Evolutionary conservation across 2,888 invertebrate genomes (phyloP), one percentile per base, ranked within the genome.

Genomic region (Eupithecia centaureata): DNA sequence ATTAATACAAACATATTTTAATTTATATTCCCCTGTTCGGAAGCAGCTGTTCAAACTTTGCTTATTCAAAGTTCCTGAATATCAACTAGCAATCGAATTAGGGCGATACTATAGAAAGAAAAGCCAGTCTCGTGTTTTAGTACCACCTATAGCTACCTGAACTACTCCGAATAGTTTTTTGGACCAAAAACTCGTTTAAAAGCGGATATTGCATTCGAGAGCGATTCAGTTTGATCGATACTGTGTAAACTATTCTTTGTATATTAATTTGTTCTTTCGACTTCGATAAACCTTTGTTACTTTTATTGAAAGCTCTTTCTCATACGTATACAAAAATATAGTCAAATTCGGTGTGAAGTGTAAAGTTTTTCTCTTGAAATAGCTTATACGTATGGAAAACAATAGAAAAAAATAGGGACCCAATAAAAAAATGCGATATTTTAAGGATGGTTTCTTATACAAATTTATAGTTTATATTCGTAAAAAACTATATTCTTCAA

Each of bases 201-300:
- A 90, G 88, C 92, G 92, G 92, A 92, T 92, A 92, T 92, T 92
- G 92, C 91, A 89, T 91, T 87, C 88, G 89, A 86, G 83, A 88
- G 84, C 87, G 88, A 79, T 86, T 82, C 82, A 86, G 86, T 86
- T 87, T 86, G 87, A 87, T 88, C 86, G 88, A 88, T 84, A 80
- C 83, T 84, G 82, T 85, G 86, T 85, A 86, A 88, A 88, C 90
- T 89, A 88, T 89, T 86, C 84, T 83, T 77, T 79, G 75, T 78
- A 77, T 82, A 82, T 83, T 80, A 79, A 80, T 80, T 76, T 77
- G 75, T 77, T 76, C 73, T 63, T 68, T 69, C 67, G 66, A 65
- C 42, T 61, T 67, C 57, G 57, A 57, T 64, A 51, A 35, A 57
- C 32, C 33, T 65, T 64, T 67, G 25, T 33, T 18, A 22, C n/a